phyloP scores from a whole-genome alignment of 92 coral and sea anemone species.

The Umimayanthus kanabou region DNA sequence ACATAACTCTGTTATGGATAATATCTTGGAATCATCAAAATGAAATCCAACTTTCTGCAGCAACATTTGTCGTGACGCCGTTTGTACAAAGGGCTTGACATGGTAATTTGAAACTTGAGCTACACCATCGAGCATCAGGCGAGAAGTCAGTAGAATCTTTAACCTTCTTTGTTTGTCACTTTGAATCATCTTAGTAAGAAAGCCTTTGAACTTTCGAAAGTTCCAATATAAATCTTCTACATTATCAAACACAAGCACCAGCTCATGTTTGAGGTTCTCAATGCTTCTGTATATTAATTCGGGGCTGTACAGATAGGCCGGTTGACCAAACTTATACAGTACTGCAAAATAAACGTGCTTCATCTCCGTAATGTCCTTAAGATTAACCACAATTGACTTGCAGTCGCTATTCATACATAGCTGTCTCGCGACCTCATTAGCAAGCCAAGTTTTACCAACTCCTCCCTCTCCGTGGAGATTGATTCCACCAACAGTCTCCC shows the following conservation, averaged over 20 bases:
- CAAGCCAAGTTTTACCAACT: conserved; percentile 70
- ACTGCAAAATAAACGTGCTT: conserved; percentile 38
- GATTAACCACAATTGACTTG: conserved; percentile 36
- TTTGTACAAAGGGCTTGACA: conserved; percentile 53
- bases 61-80: conserved; percentile 33
- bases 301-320: neutral
- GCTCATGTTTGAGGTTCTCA: conserved; percentile 29
- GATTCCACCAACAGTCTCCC: neutral
- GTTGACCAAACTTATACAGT: conserved; percentile 35
- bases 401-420: conserved; percentile 14
- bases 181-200: conserved; percentile 23
- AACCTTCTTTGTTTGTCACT: conserved; percentile 36
- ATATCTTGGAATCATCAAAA: neutral
- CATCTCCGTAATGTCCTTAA: conserved; percentile 36
- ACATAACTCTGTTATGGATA: conserved; percentile 40
- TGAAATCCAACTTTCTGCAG: neutral
- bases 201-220: neutral
- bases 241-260: conserved; percentile 18
- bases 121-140: conserved; percentile 29
- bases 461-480: conserved; percentile 63
- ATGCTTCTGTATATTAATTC: conserved; percentile 34
- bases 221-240: neutral
- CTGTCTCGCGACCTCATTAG: conserved; percentile 32
- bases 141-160: conserved; percentile 60
- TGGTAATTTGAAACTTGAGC: conserved; percentile 38